These are phyloP conservation scores for Serripes groenlandicus DNA, from an alignment of 2,888 invertebrate species.

Conservation along the genomic window DNA sequence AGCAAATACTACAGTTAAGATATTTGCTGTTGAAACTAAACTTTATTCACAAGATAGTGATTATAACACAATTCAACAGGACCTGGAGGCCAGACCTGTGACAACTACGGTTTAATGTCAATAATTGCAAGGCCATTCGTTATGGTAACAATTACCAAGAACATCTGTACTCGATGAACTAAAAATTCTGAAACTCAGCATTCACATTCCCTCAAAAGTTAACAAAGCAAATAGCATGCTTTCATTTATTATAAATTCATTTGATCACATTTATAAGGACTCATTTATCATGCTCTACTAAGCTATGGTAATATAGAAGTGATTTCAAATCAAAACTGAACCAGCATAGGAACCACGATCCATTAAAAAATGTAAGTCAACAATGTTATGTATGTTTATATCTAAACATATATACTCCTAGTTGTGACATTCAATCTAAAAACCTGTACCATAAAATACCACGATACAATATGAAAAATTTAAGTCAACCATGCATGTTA, in stretches of 20 bases:
- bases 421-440: too few relatives aligned
- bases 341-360: too few relatives aligned
- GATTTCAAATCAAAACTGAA: too few relatives aligned
- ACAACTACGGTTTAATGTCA: background rate
- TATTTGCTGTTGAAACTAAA: conserved; percentile 21
- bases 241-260: conserved; percentile 22
- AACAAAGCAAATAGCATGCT: conserved; percentile 44
- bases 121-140: conserved; percentile 25
- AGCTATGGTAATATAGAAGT: too few relatives aligned
- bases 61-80: background rate
- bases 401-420: too few relatives aligned
- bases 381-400: too few relatives aligned
- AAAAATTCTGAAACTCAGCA: background rate
- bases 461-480: too few relatives aligned
- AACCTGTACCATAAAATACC: too few relatives aligned
- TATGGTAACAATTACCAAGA: conserved; percentile 26
- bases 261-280: conserved; percentile 35
- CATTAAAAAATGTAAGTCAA: too few relatives aligned
- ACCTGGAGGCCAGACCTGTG: conserved; percentile 14
- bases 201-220: conserved; percentile 36
- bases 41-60: background rate
- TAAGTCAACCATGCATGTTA: too few relatives aligned
- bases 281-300: conserved; percentile 26
- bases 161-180: conserved; percentile 24
- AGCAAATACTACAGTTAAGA: background rate